Percentiles rank a stretch among this genome's conserved stretches.
Conservation (phyloP, 92 coral and sea anemone genomes). For the Palythoa heliodiscus region DNA sequence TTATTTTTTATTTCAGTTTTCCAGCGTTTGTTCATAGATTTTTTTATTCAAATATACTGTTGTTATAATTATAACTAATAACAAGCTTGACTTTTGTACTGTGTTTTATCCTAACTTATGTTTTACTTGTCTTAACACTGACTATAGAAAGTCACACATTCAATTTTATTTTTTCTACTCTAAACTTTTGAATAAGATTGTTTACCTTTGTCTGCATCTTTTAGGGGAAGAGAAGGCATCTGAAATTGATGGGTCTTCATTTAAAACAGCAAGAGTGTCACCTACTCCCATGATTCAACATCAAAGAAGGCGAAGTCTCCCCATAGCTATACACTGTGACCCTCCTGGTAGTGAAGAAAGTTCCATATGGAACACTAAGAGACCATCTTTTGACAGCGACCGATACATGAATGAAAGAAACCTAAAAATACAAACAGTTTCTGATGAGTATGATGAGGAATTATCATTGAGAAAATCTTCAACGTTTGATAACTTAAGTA, state of each 20-base stretch:
- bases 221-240: slow-evolving; percentile 50
- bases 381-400: slow-evolving; percentile 29
- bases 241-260: slow-evolving; percentile 41
- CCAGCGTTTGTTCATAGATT: too few relatives aligned
- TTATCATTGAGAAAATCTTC: slow-evolving; percentile 33
- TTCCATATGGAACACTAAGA: neutral
- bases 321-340: slow-evolving; percentile 1
- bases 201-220: slow-evolving; percentile 1
- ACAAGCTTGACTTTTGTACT: too few relatives aligned
- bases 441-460: slow-evolving; percentile 33
- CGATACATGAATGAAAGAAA: slow-evolving; percentile 36
- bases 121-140: too few relatives aligned
- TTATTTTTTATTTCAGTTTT: too few relatives aligned
- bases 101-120: too few relatives aligned
- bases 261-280: neutral
- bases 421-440: slow-evolving; percentile 35
- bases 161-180: too few relatives aligned
- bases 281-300: slow-evolving; percentile 1
- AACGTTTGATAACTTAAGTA: slow-evolving; percentile 40
- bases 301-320: slow-evolving; percentile 35
- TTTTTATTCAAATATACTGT: too few relatives aligned
- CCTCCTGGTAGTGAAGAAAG: neutral
- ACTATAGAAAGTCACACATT: too few relatives aligned
- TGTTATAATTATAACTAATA: too few relatives aligned
- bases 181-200: neutral